phyloP scores from a whole-genome alignment of 2,113 vertebrate species.

The Choloepus hoffmanni region DNA sequence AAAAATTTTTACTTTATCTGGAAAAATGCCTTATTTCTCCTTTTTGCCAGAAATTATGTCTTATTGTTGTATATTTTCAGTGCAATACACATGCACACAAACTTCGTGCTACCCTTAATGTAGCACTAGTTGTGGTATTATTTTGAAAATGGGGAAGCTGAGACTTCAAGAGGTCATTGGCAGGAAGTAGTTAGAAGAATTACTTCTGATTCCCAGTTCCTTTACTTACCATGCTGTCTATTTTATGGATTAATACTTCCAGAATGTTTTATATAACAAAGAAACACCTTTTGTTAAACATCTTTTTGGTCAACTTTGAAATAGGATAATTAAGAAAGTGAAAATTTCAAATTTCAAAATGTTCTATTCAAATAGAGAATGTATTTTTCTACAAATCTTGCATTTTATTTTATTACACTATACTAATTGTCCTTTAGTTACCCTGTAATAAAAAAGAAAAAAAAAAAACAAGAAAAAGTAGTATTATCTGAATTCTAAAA shows the following conservation, averaged over 20 bases:
- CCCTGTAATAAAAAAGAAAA: background rate
- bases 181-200: background rate
- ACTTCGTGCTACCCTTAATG: accelerated
- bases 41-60: background rate
- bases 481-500: background rate
- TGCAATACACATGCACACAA: background rate
- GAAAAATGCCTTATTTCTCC: background rate
- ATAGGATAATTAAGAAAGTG: background rate
- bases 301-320: background rate
- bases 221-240: background rate
- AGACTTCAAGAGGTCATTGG: background rate
- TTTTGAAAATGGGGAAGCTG: background rate
- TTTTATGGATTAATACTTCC: background rate
- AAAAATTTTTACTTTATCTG: background rate
- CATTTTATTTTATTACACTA: background rate
- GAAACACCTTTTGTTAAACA: background rate
- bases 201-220: background rate
- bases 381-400: background rate
- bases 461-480: background rate
- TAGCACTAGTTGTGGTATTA: background rate
- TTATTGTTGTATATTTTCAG: background rate
- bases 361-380: background rate
- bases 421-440: background rate
- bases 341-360: background rate
- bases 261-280: background rate